Evolutionary conservation across 2,888 invertebrate genomes (phyloP).

Genomic region (Tetranychus truncatus): DNA sequence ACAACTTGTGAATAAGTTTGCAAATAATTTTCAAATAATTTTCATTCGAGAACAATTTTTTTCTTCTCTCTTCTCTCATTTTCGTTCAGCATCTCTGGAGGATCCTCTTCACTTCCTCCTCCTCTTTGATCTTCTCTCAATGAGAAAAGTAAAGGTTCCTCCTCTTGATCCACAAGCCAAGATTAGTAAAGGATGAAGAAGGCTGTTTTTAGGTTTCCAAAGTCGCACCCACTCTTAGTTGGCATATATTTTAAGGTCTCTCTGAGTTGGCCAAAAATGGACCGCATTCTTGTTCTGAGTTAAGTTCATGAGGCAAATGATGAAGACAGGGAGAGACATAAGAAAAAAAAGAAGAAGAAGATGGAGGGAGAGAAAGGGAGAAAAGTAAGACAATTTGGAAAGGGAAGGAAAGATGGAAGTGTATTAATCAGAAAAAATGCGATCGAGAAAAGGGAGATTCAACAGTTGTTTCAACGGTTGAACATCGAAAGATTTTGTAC

Average conservation of each 20-base stretch:
- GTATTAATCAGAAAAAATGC: neutral
- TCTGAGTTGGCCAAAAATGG: neutral
- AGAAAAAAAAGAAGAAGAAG: neutral
- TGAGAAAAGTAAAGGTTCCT: neutral
- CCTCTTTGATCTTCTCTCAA: constrained; percentile 3
- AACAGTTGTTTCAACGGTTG: neutral
- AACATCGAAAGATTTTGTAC: neutral
- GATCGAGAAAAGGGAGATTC: neutral
- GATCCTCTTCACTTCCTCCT: constrained; percentile 7
- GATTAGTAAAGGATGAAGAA: neutral
- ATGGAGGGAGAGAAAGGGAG: neutral
- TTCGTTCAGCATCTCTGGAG: constrained; percentile 2
- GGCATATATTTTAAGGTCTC: constrained; percentile 1
- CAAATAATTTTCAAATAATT: neutral
- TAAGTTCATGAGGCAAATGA: neutral
- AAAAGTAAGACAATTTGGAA: neutral
- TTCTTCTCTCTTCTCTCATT: constrained; percentile 6
- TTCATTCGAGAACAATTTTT: neutral
- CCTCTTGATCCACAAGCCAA: neutral
- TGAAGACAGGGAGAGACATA: neutral
- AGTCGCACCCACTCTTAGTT: constrained; percentile 1
- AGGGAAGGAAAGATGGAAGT: neutral
- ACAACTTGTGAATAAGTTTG: neutral
- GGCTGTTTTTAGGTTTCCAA: neutral
- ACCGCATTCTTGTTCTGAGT: neutral